phyloP scores from a whole-genome alignment of 2,888 invertebrate species.

The Alitta virens region DNA sequence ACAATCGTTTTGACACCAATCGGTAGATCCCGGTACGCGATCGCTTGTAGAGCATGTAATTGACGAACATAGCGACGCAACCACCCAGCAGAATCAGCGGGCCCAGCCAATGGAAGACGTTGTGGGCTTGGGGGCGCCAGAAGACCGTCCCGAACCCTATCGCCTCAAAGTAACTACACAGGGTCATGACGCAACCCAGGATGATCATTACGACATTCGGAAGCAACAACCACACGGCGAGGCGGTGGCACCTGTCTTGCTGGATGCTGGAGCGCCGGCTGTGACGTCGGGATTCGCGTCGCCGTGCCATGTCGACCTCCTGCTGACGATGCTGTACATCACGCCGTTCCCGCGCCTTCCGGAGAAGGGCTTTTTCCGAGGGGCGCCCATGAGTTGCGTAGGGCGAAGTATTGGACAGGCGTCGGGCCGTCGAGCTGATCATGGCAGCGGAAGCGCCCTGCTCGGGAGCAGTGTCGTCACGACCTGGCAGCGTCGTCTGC shows the following conservation, averaged over 20 bases:
- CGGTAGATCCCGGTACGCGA: no score
- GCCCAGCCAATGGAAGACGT: neutral
- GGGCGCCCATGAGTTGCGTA: no score
- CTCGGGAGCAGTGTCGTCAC: no score
- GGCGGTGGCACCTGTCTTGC: neutral
- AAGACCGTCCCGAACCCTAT: neutral
- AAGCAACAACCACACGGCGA: neutral
- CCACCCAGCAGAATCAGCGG: neutral
- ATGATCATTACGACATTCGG: neutral
- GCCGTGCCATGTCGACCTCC: neutral
- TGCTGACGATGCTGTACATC: neutral
- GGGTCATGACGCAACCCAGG: neutral
- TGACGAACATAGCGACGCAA: neutral
- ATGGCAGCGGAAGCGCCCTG: no score
- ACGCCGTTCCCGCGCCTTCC: neutral
- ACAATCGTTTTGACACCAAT: no score
- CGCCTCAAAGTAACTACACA: neutral
- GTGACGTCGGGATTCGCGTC: neutral
- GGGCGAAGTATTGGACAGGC: no score
- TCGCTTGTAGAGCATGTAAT: neutral
- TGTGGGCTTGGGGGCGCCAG: neutral
- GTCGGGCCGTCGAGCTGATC: no score
- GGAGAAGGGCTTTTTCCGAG: neutral
- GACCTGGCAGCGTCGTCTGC: no score
- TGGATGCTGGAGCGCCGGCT: neutral